Base-by-base conservation (phyloP, 2,888 invertebrate genomes). In the Reticulitermes lucifugus region DNA sequence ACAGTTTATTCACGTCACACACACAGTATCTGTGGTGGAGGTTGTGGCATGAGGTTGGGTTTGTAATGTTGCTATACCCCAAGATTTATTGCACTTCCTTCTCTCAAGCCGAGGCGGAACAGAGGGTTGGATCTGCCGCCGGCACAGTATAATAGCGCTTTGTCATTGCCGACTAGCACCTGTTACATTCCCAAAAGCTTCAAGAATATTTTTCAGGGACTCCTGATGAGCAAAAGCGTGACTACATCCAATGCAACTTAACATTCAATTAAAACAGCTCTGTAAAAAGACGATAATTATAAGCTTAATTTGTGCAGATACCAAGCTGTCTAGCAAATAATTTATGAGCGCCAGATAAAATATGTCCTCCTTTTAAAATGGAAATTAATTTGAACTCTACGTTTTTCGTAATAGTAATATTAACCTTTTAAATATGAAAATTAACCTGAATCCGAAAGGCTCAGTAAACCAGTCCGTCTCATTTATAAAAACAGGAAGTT, bases 1-100 rank as follows among this genome's bases (percentile, higher is more conserved):
- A 80, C 80, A 80, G 80, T 80, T 80, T 80, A 80, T 80, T 80
- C 80, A 80, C 59, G 80, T 80, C 80, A 80, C 46, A 80, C 80
- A 80, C 80, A 80, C 80, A 80, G 80, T 80, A 22, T 73, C 41
- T 73, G 73, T 41, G 73, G 41, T 7, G 35, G 29, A 21, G 41
- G 41, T 10, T 35, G 18, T 1, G 73, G 73, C 1, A 14, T 70
- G 29, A 25, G 25, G 60, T 1, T 4, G 25, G n/a, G 65, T 65
- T 65, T n/a, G 79, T 35, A n/a, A 35, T 80, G 80, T 80, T 65
- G 1, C 65, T 80, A 35, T 80, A 22, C 60, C 60, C 80, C 60
- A 80, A 80, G 80, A 80, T 80, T 80, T 80, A 80, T 80, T 80
- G 41, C 80, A 35, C 35, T 80, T 60, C 80, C 60, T 80, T 60